Evolutionary conservation across 2,888 invertebrate species (phyloP).

Genomic region (Sylvicola fuscatus): DNA sequence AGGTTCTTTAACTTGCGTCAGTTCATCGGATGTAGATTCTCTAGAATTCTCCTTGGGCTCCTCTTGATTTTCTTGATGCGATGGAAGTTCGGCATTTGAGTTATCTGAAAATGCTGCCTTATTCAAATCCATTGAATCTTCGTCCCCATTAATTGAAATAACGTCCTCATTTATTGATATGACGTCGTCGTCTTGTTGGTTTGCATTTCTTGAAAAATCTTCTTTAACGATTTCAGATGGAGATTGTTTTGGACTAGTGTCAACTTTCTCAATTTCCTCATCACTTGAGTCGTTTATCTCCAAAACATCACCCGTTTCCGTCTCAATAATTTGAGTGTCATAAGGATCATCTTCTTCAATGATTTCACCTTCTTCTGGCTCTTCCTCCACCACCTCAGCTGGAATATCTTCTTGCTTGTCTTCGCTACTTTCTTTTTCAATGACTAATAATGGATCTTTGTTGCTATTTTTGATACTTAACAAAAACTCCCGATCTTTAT

Average conservation of each 20-base stretch:
- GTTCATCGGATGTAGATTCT: conserved; percentile 11
- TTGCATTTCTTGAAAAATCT: not conserved
- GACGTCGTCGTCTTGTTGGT: not conserved
- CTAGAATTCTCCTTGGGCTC: conserved; percentile 19
- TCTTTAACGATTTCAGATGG: not conserved
- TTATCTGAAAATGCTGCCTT: conserved; percentile 19
- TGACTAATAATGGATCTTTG: not conserved
- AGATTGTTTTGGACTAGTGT: not conserved
- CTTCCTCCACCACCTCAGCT: conserved; percentile 2
- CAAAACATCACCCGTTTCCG: conserved; percentile 21
- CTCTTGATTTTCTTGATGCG: conserved; percentile 22
- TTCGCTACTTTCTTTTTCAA: conserved; percentile 3
- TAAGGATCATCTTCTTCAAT: conserved; percentile 3
- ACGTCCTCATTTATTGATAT: not conserved
- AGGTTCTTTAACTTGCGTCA: conserved; percentile 12
- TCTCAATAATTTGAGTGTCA: conserved; percentile 16
- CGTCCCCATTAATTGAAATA: conserved; percentile 12
- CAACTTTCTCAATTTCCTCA: not conserved
- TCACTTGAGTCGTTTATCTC: conserved; percentile 15
- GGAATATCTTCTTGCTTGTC: conserved; percentile 1
- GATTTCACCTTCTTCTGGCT: conserved; percentile 8
- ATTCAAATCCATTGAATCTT: conserved; percentile 21
- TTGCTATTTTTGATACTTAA: conserved; percentile 21
- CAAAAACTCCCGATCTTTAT: conserved; percentile 8
- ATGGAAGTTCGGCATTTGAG: conserved; percentile 27